Base-by-base conservation (phyloP, 2,888 invertebrate species). In the Sphaerolaimus hirsutus region DNA sequence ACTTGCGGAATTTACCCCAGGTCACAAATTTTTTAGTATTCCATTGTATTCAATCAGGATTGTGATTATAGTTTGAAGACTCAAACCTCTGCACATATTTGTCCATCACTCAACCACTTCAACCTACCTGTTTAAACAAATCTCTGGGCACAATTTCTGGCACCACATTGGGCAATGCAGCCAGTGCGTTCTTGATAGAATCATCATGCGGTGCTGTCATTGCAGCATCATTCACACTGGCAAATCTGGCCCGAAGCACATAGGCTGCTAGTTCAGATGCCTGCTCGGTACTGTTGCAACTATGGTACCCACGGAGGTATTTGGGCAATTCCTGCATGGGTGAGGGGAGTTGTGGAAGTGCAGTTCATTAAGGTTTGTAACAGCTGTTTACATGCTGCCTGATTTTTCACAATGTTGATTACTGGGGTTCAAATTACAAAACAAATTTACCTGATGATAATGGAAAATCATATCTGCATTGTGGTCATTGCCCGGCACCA, bases 91-190 rank as follows among this genome's bases (percentile, higher is more conserved):
- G n/a, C n/a, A n/a, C n/a, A n/a, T n/a, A n/a, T n/a, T n/a, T n/a
- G n/a, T n/a, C n/a, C n/a, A n/a, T n/a, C n/a, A n/a, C n/a, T n/a
- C n/a, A n/a, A n/a, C n/a, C n/a, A n/a, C n/a, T n/a, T n/a, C n/a
- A n/a, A n/a, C n/a, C n/a, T n/a, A n/a, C n/a, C n/a, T 37, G 71
- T 69, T 89, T 89, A 52, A 83, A 74, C 52, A 91, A 71, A 68
- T 97, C 93, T 2, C 81, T 77, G 40, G 97, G 93, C 53, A 93
- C 74, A 44, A 93, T 71, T 66, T 97, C 93, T 49, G 84, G 72
- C 51, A 93, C 69, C 77, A 89, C 81, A 78, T 84, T 51, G 36
- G 50, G 50, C 41, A 61, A 60, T 56, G 56, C 54, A n/a, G 52
- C n/a, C 37, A 37, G 5, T n/a, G n/a, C 37, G 5, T 17, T 37